Percentiles rank a stretch among this genome's conserved stretches.
Evolutionary conservation across 2,888 invertebrate genomes (phyloP).

Genomic region (Cryptocheilus praepositus): DNA sequence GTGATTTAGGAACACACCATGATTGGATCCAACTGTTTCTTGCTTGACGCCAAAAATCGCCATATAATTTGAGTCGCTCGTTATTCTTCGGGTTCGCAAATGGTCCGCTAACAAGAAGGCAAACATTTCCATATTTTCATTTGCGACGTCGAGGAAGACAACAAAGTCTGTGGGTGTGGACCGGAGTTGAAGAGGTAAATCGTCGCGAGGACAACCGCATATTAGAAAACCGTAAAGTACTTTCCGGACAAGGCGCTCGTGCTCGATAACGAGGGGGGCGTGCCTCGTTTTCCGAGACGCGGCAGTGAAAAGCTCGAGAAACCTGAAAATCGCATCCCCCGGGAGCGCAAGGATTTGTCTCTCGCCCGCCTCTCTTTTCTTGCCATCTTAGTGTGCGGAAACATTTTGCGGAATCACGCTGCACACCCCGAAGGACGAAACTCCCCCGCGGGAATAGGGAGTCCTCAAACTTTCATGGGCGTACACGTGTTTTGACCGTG

Average conservation of each 20-base stretch:
- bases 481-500: neutral
- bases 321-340: neutral
- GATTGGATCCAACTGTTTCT: too few species aligned
- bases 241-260: constrained; percentile 40
- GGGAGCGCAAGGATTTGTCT: constrained; percentile 5
- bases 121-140: too few species aligned
- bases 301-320: constrained; percentile 7
- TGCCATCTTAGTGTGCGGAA: constrained; percentile 23
- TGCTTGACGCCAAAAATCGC: too few species aligned
- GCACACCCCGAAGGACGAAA: neutral
- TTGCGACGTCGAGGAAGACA: too few species aligned
- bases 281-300: constrained; percentile 40
- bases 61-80: too few species aligned
- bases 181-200: neutral
- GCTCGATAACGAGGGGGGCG: constrained; percentile 45
- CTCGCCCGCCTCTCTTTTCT: constrained; percentile 9
- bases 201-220: too few species aligned
- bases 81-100: too few species aligned
- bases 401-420: constrained; percentile 30
- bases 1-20: too few species aligned
- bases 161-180: too few species aligned
- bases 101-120: too few species aligned
- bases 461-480: constrained; percentile 14
- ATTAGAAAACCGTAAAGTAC: constrained; percentile 31
- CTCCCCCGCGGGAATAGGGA: constrained; percentile 1